A percentile compares a stretch with the other conserved stretches of the same genome.
Conservation (phyloP, 2,113 vertebrate species). For the Stigmatopora argus region DNA sequence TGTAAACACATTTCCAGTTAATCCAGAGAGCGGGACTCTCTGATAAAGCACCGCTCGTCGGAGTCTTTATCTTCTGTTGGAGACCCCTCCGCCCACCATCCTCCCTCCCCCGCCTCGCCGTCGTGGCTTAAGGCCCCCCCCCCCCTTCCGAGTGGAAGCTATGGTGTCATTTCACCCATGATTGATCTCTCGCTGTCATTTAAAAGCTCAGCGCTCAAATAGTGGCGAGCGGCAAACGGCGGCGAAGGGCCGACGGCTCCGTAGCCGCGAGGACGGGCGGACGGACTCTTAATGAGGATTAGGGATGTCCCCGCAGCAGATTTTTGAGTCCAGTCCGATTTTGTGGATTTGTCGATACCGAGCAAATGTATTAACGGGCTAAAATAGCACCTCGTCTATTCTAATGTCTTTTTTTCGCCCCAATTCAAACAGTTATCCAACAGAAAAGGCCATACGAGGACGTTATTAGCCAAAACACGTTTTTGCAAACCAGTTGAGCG, state of each 20-base stretch:
- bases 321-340: no score
- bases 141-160: slow-evolving; percentile 45
- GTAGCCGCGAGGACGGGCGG: slow-evolving; percentile 46
- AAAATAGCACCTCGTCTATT: no score
- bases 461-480: no score
- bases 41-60: slow-evolving; percentile 60
- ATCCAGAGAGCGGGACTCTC: slow-evolving; percentile 52
- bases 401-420: no score
- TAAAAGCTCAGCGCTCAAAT: slow-evolving; percentile 4
- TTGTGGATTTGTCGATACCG: no score
- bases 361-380: no score
- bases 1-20: slow-evolving; percentile 71
- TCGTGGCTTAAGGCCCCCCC: slow-evolving; percentile 34
- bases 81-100: slow-evolving; percentile 11
- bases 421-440: no score
- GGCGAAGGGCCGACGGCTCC: slow-evolving; percentile 42
- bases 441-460: no score
- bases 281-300: slow-evolving; percentile 23
- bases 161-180: slow-evolving; percentile 74
- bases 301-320: not conserved
- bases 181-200: slow-evolving; percentile 62
- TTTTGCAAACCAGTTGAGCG: no score
- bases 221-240: slow-evolving; percentile 46
- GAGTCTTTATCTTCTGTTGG: slow-evolving; percentile 56
- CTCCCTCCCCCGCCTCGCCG: slow-evolving; percentile 4